phyloP scores from a whole-genome alignment of 2,113 vertebrate genomes.

The Oryzias javanicus region DNA sequence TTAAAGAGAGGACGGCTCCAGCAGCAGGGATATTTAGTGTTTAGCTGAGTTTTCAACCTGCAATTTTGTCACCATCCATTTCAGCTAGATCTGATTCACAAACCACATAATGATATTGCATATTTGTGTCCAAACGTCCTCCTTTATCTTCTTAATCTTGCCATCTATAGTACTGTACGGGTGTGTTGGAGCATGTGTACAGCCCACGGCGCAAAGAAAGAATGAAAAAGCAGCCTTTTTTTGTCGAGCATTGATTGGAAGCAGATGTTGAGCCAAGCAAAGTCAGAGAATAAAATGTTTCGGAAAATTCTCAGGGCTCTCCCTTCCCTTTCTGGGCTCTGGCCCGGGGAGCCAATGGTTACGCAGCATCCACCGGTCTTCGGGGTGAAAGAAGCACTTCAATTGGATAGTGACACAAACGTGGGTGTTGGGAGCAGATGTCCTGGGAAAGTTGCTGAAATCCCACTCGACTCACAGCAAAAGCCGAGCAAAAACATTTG shows the following conservation, averaged over 20 bases:
- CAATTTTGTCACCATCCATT: not conserved
- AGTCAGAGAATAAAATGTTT: conserved; percentile 70
- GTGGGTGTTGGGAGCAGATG: conserved; percentile 82
- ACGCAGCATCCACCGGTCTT: conserved; percentile 37
- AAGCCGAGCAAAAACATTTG: conserved; percentile 78
- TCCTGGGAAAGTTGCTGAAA: conserved; percentile 82
- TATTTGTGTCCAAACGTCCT: not conserved
- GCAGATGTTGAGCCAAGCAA: conserved; percentile 80
- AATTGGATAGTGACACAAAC: conserved; percentile 67
- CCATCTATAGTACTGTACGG: not conserved
- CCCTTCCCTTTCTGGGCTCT: conserved; percentile 78
- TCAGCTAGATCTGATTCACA: conserved; percentile 12
- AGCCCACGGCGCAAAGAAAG: conserved; percentile 42
- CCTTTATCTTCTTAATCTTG: not conserved
- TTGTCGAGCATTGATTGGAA: conserved; percentile 79
- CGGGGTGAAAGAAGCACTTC: conserved; percentile 41
- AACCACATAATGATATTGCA: conserved; percentile 3
- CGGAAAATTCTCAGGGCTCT: conserved; percentile 82
- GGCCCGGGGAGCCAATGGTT: conserved; percentile 71
- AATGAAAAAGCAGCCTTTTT: conserved; percentile 57
- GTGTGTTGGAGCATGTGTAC: conserved; percentile 28
- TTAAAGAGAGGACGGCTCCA: conserved; percentile 30
- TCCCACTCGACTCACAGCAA: conserved; percentile 75
- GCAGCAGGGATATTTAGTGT: conserved; percentile 18
- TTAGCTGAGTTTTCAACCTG: conserved; percentile 8